Evolutionary conservation across 2,888 invertebrate genomes (phyloP).

Genomic region (Agrilus biguttatus): DNA sequence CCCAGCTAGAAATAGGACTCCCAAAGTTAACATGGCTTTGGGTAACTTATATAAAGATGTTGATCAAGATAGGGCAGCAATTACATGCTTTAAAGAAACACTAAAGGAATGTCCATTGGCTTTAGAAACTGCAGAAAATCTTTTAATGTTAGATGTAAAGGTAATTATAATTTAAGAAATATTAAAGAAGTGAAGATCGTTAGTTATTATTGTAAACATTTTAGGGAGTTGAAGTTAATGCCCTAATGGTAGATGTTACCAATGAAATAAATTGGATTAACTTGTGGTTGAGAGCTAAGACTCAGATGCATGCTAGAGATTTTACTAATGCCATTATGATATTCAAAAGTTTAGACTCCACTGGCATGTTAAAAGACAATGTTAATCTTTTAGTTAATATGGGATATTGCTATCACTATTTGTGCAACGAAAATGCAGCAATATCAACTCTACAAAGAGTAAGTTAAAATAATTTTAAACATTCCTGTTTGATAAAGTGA

Average conservation of each 20-base stretch:
- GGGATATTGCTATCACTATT: constrained; percentile 57
- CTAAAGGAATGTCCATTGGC: constrained; percentile 56
- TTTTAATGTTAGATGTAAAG: constrained; percentile 49
- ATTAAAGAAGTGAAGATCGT: too few species aligned
- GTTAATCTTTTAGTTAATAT: constrained; percentile 49
- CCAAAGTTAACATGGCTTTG: constrained; percentile 63
- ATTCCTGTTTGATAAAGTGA: background rate
- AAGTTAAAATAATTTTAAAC: constrained; percentile 6
- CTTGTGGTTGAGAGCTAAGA: constrained; percentile 48
- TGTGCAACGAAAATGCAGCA: constrained; percentile 55
- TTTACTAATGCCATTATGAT: constrained; percentile 51
- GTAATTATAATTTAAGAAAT: constrained; percentile 12
- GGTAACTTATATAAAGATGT: constrained; percentile 56
- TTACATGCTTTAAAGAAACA: constrained; percentile 65
- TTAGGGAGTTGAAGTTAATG: constrained; percentile 59
- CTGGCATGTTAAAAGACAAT: constrained; percentile 50
- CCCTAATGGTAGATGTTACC: constrained; percentile 46
- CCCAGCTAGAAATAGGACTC: constrained; percentile 50
- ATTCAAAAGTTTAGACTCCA: constrained; percentile 51
- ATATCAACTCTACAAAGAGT: constrained; percentile 37
- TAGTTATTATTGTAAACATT: constrained; percentile 15
- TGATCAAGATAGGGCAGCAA: constrained; percentile 56
- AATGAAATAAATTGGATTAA: constrained; percentile 40
- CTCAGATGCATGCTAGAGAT: constrained; percentile 50
- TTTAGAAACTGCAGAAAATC: constrained; percentile 56